A percentile compares a stretch with the other conserved stretches of the same genome.
Conservation (phyloP, 2,888 invertebrate species). For the Mesopsocus fuscifrons region DNA sequence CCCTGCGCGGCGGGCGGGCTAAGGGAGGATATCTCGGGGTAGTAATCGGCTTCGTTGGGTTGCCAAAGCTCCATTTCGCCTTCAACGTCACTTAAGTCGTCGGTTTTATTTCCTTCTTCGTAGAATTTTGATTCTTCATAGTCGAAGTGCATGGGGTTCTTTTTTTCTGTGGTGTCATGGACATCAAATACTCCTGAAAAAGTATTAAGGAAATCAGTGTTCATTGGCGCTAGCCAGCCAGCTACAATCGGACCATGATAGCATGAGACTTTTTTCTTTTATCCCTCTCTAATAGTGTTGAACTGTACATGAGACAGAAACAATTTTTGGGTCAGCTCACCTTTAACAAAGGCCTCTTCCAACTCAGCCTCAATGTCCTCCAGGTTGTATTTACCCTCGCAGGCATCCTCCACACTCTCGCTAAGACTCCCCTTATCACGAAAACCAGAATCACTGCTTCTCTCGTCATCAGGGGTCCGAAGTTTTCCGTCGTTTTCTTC, state of each 20-base stretch:
- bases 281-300: too few species aligned
- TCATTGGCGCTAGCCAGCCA: too few species aligned
- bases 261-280: too few species aligned
- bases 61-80: constrained; percentile 28
- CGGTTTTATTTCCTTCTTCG: constrained; percentile 30
- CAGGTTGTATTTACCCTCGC: constrained; percentile 20
- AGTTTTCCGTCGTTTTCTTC: constrained; percentile 26
- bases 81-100: constrained; percentile 34
- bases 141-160: constrained; percentile 8
- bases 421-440: constrained; percentile 27
- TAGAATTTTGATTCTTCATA: constrained; percentile 11
- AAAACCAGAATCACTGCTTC: constrained; percentile 30
- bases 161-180: constrained; percentile 11
- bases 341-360: constrained; percentile 17
- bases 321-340: too few species aligned
- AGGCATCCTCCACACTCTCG: constrained; percentile 20
- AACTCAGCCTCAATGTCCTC: constrained; percentile 21
- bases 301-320: too few species aligned
- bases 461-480: constrained; percentile 29
- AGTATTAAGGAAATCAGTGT: too few species aligned
- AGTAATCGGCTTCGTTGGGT: not conserved
- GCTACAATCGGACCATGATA: too few species aligned
- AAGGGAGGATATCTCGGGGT: not conserved
- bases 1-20: constrained; percentile 12
- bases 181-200: too few species aligned